These are phyloP conservation scores for Hippopotamyrus pictus DNA, from an alignment of 2,797 vertebrate genomes.

Conservation along the genomic window DNA sequence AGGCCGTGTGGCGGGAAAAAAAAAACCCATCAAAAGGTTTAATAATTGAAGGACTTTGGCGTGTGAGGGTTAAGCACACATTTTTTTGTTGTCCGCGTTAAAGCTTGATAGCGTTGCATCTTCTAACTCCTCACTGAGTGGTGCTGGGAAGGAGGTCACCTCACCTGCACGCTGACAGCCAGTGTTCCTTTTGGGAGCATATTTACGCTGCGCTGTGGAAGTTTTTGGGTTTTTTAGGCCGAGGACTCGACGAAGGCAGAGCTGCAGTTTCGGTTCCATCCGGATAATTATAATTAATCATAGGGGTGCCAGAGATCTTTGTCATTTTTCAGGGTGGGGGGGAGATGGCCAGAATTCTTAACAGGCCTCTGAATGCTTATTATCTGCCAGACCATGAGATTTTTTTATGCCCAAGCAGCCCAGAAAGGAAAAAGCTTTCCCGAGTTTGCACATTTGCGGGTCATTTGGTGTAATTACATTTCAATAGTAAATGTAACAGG, in stretches of 20 bases:
- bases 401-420: neutral
- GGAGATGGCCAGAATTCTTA: neutral
- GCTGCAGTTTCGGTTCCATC: neutral
- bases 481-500: neutral
- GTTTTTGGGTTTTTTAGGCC: neutral
- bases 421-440: neutral
- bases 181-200: neutral
- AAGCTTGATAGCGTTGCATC: neutral
- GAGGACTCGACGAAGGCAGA: neutral
- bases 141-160: neutral
- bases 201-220: neutral
- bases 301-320: neutral
- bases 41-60: neutral
- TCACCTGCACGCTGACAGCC: neutral
- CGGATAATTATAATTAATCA: neutral
- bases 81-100: neutral
- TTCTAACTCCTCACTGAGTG: neutral
- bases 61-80: neutral
- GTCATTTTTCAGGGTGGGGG: neutral
- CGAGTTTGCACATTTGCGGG: neutral
- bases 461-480: neutral
- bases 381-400: neutral
- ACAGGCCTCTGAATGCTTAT: neutral
- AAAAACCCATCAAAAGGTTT: neutral
- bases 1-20: neutral